Evolutionary conservation across 1,140 invertebrate species (phyloP).

Genomic region (Pseudobourletiella spinata): DNA sequence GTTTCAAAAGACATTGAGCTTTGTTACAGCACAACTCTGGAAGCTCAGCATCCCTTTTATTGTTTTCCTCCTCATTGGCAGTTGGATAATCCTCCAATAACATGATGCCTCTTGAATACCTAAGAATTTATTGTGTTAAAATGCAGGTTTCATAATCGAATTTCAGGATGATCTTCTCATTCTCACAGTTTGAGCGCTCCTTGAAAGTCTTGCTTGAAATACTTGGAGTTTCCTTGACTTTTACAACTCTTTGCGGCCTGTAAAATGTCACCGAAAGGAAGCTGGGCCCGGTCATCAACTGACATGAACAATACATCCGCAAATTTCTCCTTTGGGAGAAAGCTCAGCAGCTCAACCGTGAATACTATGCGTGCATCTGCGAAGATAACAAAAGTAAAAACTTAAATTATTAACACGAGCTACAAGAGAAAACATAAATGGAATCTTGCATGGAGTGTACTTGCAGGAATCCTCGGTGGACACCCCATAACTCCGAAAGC

Average conservation of each 20-base stretch:
- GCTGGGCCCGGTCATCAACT: neutral
- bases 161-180: neutral
- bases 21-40: neutral
- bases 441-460: neutral
- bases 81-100: constrained; percentile 3
- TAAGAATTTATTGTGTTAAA: too few relatives aligned
- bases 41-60: neutral
- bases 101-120: neutral
- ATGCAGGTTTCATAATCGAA: neutral
- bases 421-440: neutral
- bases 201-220: neutral
- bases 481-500: constrained; percentile 4
- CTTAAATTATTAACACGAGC: too few relatives aligned
- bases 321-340: neutral
- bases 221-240: neutral
- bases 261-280: constrained; percentile 1
- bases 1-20: neutral
- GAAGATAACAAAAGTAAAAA: neutral
- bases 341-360: neutral
- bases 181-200: constrained; percentile 3
- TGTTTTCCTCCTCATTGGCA: neutral
- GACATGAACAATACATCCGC: neutral
- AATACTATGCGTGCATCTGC: neutral
- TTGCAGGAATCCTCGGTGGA: neutral
- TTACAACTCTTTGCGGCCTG: neutral